phyloP scores from a whole-genome alignment of 1,140 invertebrate genomes.

The Macrobrachium rosenbergii region DNA sequence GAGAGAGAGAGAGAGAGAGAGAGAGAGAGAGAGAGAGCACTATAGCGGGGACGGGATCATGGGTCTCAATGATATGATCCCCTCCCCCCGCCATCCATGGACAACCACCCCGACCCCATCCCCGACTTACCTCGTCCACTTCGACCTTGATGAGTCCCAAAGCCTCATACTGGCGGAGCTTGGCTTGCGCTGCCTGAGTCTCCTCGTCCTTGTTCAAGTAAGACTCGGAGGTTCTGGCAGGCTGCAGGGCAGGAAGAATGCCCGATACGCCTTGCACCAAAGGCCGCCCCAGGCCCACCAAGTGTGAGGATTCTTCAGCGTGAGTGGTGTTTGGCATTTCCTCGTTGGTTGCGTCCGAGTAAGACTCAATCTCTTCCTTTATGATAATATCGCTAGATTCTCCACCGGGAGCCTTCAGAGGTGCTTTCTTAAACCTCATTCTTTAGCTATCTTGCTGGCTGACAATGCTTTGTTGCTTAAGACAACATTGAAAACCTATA shows the following conservation, averaged over 20 bases:
- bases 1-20: constrained; percentile 32
- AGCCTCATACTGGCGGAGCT: constrained; percentile 28
- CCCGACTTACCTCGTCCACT: constrained; percentile 14
- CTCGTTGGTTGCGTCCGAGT: not conserved
- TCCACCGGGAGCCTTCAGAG: constrained; percentile 7
- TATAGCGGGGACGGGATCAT: no score
- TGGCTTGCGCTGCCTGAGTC: constrained; percentile 30
- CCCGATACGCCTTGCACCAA: not conserved
- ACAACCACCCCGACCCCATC: no score
- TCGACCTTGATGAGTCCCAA: constrained; percentile 44
- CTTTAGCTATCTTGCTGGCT: not conserved
- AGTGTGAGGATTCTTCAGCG: not conserved
- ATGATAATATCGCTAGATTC: not conserved
- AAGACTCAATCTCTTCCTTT: not conserved
- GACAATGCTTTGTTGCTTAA: not conserved
- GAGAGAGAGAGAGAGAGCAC: not conserved
- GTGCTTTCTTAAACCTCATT: constrained; percentile 39
- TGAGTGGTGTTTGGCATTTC: not conserved
- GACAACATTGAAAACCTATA: not conserved
- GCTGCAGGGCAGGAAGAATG: not conserved
- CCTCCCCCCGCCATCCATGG: no score
- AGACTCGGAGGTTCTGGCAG: not conserved
- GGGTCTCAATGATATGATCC: no score
- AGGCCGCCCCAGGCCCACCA: not conserved
- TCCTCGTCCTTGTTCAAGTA: constrained; percentile 28